Evolutionary conservation across 2,797 vertebrate species (phyloP), one percentile per base, ranked within the genome.

Genomic region (Phalloptychus januarius): DNA sequence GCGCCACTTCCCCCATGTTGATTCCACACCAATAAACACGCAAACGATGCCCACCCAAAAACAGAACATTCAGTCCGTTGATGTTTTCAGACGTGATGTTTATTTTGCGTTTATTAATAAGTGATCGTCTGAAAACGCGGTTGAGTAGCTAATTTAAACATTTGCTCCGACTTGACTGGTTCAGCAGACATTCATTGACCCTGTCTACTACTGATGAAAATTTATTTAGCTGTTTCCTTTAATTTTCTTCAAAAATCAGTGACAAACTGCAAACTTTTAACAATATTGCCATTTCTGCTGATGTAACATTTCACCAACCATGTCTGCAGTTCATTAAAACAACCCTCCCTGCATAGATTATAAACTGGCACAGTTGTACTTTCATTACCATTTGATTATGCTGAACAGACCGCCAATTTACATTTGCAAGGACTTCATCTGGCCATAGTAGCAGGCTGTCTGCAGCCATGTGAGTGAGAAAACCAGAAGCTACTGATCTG

Each of bases 331-430:
- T 83, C 93, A 95, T 95, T 94, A 94, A 94, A 94, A 93, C 90
- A 83, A 89, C 78, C 89, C 92, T 86, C 78, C 84, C 84, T 91
- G 93, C 92, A 94, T 94, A 92, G 87, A 95, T 94, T 95, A 95
- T 90, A 93, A 93, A 94, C 93, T 85, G 85, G 89, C 82, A 90
- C 90, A 93, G 94, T 95, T 94, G 92, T 92, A 88, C 86, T 93
- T 94, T 92, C 76, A 95, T 96, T 96, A 94, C 90, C 95, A 96
- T 95, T 93, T 94, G 93, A 94, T 95, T 95, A 95, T 94, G 88
- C 87, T 92, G 92, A 94, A 94, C 91, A 89, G 87, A 90, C 89
- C 78, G 85, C 86, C 72, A 83, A 96, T 96, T 95, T 95, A 93
- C 94, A 96, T 96, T 93, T 95, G 92, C 92, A 95, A 95, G 91